A percentile compares a stretch with the other conserved stretches of the same genome.
phyloP scores from a whole-genome alignment of 92 coral and sea anemone species.

The Phenganax marumi region DNA sequence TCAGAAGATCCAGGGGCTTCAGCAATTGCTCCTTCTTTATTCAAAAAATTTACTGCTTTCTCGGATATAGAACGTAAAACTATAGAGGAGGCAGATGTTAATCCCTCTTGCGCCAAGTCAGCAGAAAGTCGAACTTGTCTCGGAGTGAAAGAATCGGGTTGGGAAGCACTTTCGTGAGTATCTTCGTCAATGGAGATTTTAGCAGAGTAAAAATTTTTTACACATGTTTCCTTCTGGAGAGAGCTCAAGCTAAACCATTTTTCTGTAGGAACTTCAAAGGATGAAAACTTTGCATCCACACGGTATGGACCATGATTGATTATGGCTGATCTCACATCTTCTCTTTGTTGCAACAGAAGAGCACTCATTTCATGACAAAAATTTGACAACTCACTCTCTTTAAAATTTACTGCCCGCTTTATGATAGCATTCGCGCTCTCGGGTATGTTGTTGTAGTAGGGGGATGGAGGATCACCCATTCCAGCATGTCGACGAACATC shows the following conservation, averaged over 20 bases:
- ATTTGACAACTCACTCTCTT: constrained; percentile 17
- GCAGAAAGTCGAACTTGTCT: not conserved
- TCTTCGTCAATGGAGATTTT: not conserved
- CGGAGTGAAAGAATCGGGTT: not conserved
- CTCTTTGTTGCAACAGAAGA: constrained; percentile 5
- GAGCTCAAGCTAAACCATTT: constrained; percentile 47
- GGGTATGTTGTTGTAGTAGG: constrained; percentile 23
- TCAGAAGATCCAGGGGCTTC: not conserved
- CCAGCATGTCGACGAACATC: constrained; percentile 29
- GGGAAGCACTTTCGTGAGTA: not conserved
- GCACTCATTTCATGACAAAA: constrained; percentile 14
- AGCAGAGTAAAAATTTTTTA: constrained; percentile 36
- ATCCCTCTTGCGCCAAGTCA: not conserved
- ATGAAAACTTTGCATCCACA: constrained; percentile 15
- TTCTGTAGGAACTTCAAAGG: constrained; percentile 42
- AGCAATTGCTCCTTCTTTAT: not conserved
- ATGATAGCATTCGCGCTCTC: constrained; percentile 27
- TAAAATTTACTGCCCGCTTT: constrained; percentile 19
- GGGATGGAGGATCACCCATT: constrained; percentile 29
- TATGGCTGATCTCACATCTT: constrained; percentile 55
- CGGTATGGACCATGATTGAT: constrained; percentile 54
- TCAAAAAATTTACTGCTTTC: not conserved
- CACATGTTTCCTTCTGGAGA: constrained; percentile 43
- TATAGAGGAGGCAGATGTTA: not conserved
- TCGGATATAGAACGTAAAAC: not conserved